Base-by-base conservation (phyloP, 2,113 vertebrate species). In the Rhinopomastus cyanomelas region DNA sequence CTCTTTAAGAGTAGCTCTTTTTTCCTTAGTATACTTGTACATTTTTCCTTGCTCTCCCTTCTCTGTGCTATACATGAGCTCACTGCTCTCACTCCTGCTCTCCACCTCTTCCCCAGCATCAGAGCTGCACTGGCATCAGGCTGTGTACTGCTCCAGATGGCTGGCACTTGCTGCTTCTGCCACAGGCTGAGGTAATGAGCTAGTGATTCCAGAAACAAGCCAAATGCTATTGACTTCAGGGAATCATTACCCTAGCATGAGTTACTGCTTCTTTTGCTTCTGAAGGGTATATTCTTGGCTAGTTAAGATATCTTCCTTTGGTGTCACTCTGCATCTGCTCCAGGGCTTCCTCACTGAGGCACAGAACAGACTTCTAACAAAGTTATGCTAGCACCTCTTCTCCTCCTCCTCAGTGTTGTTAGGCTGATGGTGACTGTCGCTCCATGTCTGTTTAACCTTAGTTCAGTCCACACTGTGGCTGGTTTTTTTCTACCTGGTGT, bases 71-170 rank as follows among this genome's bases (percentile, higher is more conserved):
- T 87, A 16, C 1, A 2, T 25, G 37, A 64, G 68, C 69, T 95
- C 15, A 5, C 16, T 86, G 80, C 80, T 89, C 6, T 30, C 30
- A 3, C 53, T 61, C n/a, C 27, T 72, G 76, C 55, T 74, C 65
- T 30, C 20, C 9, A 61, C 42, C 27, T 62, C 39, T n/a, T 53
- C 68, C 22, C 3, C 23, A 52, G 88, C 68, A 16, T 12, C 9
- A 4, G 26, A 85, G 65, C 30, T 68, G 1, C 17, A 67, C 83
- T 95, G 94, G 93, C 92, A 79, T 5, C 0, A 16, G 78, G 71
- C 92, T 86, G 85, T 16, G 52, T 77, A 61, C 36, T 81, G 66
- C 90, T 90, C 90, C 95, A 93, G 90, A 93, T 96, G 94, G 92
- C 56, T 86, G 62, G 39, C 74, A 91, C 80, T 94, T 88, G 78